Percentiles rank a stretch among this genome's conserved stretches.
Evolutionary conservation across 1,140 invertebrate species (phyloP).

Genomic region (Halesus radiatus): DNA sequence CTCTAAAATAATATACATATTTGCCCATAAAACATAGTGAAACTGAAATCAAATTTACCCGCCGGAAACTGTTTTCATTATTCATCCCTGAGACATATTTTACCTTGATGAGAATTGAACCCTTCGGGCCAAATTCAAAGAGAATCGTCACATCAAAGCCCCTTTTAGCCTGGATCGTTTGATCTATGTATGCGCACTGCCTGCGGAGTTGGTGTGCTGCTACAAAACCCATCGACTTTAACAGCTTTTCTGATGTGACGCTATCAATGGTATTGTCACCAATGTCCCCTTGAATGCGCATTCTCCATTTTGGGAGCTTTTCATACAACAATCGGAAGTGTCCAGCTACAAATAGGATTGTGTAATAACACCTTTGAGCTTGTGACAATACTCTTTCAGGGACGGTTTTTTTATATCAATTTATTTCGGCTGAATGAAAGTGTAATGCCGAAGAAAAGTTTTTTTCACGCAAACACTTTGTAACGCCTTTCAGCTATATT

Average conservation of each 20-base stretch:
- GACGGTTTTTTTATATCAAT: too few species aligned
- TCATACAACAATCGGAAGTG: slow-evolving; percentile 20
- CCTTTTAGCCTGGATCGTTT: slow-evolving; percentile 11
- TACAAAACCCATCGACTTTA: slow-evolving; percentile 26
- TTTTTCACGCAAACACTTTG: too few species aligned
- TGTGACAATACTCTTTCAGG: neutral
- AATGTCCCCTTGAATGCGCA: slow-evolving; percentile 30
- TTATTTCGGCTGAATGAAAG: too few species aligned
- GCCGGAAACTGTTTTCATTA: neutral
- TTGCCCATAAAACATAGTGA: neutral
- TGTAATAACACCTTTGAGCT: slow-evolving; percentile 24
- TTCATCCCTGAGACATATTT: neutral
- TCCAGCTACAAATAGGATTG: slow-evolving; percentile 29
- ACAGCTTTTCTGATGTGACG: slow-evolving; percentile 27
- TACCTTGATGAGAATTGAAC: slow-evolving; percentile 32
- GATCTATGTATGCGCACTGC: slow-evolving; percentile 8
- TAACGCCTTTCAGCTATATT: too few species aligned
- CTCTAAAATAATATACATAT: too few species aligned
- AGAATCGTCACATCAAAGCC: slow-evolving; percentile 21
- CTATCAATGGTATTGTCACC: slow-evolving; percentile 26
- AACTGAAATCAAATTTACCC: neutral
- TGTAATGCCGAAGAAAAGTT: too few species aligned
- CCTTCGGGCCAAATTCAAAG: slow-evolving; percentile 23
- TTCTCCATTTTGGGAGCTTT: slow-evolving; percentile 28
- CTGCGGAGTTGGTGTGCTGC: neutral